phyloP scores from a whole-genome alignment of 2,888 invertebrate genomes.

The Candidula unifasciata region DNA sequence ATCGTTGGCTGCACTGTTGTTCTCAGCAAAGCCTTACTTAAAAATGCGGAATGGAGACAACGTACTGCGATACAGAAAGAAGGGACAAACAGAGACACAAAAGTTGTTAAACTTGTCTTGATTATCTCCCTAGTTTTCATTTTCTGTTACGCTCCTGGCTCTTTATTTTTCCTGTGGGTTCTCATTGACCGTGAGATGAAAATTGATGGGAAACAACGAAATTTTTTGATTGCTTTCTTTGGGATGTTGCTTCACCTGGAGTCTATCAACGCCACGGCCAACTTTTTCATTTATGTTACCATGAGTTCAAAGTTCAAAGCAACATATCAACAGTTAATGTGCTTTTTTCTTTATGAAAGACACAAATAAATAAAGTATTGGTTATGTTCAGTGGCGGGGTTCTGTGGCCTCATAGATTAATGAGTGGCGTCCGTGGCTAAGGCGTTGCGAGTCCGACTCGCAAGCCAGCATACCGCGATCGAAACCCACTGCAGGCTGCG shows the following conservation, averaged over 20 bases:
- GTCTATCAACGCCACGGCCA: too few species aligned
- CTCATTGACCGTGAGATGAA: not conserved
- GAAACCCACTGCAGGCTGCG: too few species aligned
- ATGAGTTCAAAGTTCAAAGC: slow-evolving; percentile 5
- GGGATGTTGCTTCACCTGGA: too few species aligned
- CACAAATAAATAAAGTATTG: not conserved
- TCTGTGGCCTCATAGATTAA: too few species aligned
- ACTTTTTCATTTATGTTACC: not conserved
- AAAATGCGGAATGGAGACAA: not conserved
- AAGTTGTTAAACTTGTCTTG: not conserved
- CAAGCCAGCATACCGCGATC: too few species aligned
- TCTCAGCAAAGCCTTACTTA: not conserved
- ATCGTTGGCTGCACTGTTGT: not conserved
- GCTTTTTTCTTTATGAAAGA: not conserved
- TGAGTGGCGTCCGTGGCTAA: too few species aligned
- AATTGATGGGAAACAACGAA: too few species aligned
- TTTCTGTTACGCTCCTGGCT: not conserved
- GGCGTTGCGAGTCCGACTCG: too few species aligned
- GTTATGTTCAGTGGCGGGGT: too few species aligned
- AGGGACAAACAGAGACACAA: not conserved
- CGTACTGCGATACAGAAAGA: not conserved
- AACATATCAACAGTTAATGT: not conserved
- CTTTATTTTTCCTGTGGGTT: not conserved
- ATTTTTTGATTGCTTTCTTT: too few species aligned
- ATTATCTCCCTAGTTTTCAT: not conserved